phyloP scores from a whole-genome alignment of 2,888 invertebrate species.

The Pegoplata infirma region DNA sequence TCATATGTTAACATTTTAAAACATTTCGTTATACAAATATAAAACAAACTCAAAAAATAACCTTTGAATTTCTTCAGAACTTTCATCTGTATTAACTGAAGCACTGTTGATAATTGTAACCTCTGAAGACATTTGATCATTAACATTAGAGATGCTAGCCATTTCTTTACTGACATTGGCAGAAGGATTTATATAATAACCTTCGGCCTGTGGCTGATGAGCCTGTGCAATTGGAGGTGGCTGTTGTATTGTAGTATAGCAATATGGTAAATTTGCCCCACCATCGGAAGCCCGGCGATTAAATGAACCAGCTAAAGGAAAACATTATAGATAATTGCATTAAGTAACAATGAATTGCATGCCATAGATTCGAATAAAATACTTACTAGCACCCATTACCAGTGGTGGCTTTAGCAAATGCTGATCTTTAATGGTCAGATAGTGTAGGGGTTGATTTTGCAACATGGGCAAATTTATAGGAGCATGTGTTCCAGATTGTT shows the following conservation, averaged over 20 bases:
- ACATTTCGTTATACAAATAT: no score
- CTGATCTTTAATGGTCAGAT: constrained; percentile 94
- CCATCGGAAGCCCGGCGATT: constrained; percentile 97
- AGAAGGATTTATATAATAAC: constrained; percentile 70
- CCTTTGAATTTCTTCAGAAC: constrained; percentile 78
- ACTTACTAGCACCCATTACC: constrained; percentile 89
- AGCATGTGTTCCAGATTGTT: constrained; percentile 81
- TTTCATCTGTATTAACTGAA: constrained; percentile 70
- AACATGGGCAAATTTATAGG: constrained; percentile 90
- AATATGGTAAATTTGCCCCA: constrained; percentile 91
- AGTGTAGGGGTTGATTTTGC: constrained; percentile 89
- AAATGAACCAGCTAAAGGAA: constrained; percentile 82
- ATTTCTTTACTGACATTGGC: constrained; percentile 50
- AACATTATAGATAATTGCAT: no score
- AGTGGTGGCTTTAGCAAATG: constrained; percentile 95
- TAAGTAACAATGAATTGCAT: no score
- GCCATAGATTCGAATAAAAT: no score
- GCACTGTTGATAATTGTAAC: constrained; percentile 1
- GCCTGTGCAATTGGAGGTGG: constrained; percentile 55
- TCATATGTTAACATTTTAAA: not conserved
- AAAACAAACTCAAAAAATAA: constrained; percentile 49
- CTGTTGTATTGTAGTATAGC: constrained; percentile 79
- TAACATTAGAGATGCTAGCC: constrained; percentile 55
- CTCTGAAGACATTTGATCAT: constrained; percentile 41
- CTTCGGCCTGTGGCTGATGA: constrained; percentile 60